Base-by-base conservation (phyloP, 2,888 invertebrate species). In the Scaptomyza flava region DNA sequence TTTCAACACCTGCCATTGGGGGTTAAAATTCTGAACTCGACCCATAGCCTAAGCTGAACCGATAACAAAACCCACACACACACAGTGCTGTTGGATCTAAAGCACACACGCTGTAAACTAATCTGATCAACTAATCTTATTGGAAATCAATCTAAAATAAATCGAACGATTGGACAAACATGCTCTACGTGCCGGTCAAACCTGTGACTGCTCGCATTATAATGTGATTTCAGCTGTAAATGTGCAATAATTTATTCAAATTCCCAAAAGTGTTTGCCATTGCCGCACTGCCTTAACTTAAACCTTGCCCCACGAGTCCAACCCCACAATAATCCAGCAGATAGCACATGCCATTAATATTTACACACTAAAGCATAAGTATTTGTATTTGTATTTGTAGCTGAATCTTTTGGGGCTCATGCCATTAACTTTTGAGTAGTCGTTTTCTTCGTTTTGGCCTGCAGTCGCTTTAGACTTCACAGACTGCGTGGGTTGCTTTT, bases 201-300 rank as follows among this genome's bases (percentile, higher is more conserved):
- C 62, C 76, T 54, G 48, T 51, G 71, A 71, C 62, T 80, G 78
- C 43, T 68, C 77, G 77, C 77, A 85, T 82, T 87, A 81, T 77
- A 82, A 87, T 82, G 85, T 87, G 87, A 79, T 87, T 79, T 77
- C 58, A 77, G 74, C 86, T 82, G 82, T 87, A 82, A 87, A 82
- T 82, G 87, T 87, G 87, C 82, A 82, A 82, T 87, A 82, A 87
- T 87, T 82, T 82, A 82, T 82, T 87, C 80, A 82, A 87, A 82
- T 82, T 77, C 82, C 82, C 87, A 73, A 82, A 87, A 66, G 82
- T 67, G 79, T 38, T 38, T 27, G 27, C 27, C 27, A 27, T 70
- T 72, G 66, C 64, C 64, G 68, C 59, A 56, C 34, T 17, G 57
- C 23, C 56, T 7, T 36, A 33, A 53, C 54, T 41, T 34, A 42